These are phyloP conservation scores for Xiphorhynchus erythropygius DNA, from an alignment of 2,797 vertebrate genomes.

Conservation along the genomic window DNA sequence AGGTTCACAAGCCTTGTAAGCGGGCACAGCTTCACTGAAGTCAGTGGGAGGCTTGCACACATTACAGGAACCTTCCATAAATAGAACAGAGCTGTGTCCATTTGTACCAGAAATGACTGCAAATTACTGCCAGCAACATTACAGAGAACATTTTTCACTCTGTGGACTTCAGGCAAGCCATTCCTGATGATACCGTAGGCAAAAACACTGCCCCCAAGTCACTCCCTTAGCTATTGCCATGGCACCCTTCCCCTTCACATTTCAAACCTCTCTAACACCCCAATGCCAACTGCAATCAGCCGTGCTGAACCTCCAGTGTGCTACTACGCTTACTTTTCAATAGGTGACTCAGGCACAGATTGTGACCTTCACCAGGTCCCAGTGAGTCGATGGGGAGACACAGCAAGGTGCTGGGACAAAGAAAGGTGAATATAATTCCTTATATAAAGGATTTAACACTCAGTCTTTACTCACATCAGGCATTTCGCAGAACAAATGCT, in stretches of 20 bases:
- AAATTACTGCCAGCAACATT: constrained; percentile 14
- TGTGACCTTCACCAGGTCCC: not conserved
- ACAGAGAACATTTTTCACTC: constrained; percentile 15
- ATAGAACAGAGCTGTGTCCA: constrained; percentile 1
- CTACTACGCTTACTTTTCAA: not conserved
- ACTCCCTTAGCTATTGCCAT: not conserved
- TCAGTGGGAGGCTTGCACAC: constrained; percentile 9
- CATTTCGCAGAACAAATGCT: not conserved
- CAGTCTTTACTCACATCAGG: not conserved
- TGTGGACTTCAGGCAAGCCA: not conserved
- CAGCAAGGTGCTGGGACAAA: not conserved
- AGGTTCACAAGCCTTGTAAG: constrained; percentile 1
- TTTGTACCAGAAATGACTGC: constrained; percentile 37
- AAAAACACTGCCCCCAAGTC: not conserved
- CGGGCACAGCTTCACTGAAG: constrained; percentile 11
- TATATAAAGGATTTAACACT: not conserved
- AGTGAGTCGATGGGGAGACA: not conserved
- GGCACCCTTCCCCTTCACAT: not conserved
- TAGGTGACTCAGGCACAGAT: not conserved
- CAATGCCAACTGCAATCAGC: not conserved
- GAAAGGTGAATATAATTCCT: not conserved
- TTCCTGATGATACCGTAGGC: not conserved
- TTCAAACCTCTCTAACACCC: not conserved
- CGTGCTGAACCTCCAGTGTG: not conserved
- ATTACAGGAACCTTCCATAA: constrained; percentile 25